These are phyloP conservation scores for Phalangium opilio DNA, from an alignment of 2,888 invertebrate genomes.

Conservation along the genomic window DNA sequence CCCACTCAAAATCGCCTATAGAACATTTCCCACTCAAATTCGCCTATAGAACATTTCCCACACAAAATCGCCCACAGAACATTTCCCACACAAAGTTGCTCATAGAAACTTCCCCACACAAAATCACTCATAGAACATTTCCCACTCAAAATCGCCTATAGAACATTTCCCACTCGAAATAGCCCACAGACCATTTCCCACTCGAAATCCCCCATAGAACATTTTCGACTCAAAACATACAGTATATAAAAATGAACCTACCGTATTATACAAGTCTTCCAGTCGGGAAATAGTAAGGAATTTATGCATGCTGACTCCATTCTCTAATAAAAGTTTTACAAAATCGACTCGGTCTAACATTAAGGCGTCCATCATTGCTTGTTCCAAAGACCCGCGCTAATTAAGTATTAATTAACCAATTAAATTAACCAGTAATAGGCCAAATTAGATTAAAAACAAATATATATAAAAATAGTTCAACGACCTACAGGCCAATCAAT, in stretches of 20 bases:
- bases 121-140: too few relatives aligned
- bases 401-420: conserved; percentile 5
- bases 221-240: too few relatives aligned
- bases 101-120: too few relatives aligned
- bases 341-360: conserved; percentile 95
- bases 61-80: too few relatives aligned
- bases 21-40: too few relatives aligned
- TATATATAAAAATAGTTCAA: conserved; percentile 9
- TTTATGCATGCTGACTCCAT: conserved; percentile 94
- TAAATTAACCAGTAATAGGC: not conserved
- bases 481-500: conserved; percentile 85
- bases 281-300: conserved; percentile 88
- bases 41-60: too few relatives aligned
- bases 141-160: too few relatives aligned
- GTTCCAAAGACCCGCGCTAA: conserved; percentile 65
- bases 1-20: too few relatives aligned
- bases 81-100: too few relatives aligned
- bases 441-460: too few relatives aligned
- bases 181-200: too few relatives aligned
- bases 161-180: too few relatives aligned
- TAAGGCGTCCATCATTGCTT: conserved; percentile 97
- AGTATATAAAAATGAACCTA: conserved; percentile 23
- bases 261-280: conserved; percentile 90
- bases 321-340: conserved; percentile 87
- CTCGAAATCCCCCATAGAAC: not conserved